These are phyloP conservation scores for Pogonomyrmex barbatus DNA, from an alignment of 1,140 invertebrate genomes.

Conservation along the genomic window DNA sequence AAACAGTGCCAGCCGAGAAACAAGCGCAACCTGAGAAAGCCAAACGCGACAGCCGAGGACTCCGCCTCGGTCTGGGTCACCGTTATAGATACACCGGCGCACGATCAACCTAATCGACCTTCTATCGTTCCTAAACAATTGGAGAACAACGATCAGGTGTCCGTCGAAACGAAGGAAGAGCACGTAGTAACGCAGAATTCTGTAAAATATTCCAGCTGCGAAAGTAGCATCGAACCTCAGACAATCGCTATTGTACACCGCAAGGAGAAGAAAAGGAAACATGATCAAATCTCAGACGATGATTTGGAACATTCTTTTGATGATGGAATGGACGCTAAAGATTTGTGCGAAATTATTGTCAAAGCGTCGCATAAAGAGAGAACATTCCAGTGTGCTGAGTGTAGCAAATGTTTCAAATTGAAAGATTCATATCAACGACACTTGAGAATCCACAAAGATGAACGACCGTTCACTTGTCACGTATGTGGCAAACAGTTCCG, in stretches of 20 bases:
- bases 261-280: not conserved
- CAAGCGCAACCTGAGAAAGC: conserved; percentile 41
- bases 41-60: conserved; percentile 35
- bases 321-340: not conserved
- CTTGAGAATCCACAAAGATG: conserved; percentile 88
- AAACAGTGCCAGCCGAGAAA: conserved; percentile 47
- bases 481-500: conserved; percentile 88
- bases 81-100: conserved; percentile 56
- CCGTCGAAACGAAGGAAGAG: conserved; percentile 40
- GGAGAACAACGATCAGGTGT: conserved; percentile 48
- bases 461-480: conserved; percentile 90
- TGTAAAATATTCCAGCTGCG: not conserved
- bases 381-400: conserved; percentile 83
- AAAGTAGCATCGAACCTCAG: not conserved
- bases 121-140: conserved; percentile 36
- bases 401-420: conserved; percentile 85
- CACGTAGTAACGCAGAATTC: not conserved
- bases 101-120: conserved; percentile 63
- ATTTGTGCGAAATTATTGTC: not conserved
- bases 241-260: not conserved
- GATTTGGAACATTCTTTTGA: not conserved
- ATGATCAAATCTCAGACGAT: not conserved
- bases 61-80: conserved; percentile 71
- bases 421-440: conserved; percentile 86
- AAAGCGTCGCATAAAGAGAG: conserved; percentile 47